Percentiles rank a stretch among this genome's conserved stretches.
Evolutionary conservation across 2,888 invertebrate genomes (phyloP).

Genomic region (Apomyelois bistriatella): DNA sequence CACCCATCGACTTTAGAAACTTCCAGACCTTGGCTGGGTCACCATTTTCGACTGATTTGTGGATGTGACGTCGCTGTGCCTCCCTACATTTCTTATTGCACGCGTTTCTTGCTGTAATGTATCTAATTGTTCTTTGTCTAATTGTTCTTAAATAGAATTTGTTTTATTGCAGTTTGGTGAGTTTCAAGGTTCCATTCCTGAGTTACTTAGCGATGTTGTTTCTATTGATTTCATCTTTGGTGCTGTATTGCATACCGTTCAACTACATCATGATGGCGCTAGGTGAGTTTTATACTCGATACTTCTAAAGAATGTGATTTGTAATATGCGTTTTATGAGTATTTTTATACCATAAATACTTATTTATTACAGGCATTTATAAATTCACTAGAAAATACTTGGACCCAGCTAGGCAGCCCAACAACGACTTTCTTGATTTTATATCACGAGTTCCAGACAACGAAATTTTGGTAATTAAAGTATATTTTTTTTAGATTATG

Average conservation of each 20-base stretch:
- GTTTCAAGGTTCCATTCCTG: constrained; percentile 64
- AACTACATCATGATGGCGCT: constrained; percentile 62
- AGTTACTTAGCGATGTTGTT: constrained; percentile 54
- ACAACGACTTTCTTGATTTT: constrained; percentile 67
- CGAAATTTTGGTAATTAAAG: constrained; percentile 51
- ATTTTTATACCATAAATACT: too few species aligned
- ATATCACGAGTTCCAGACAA: constrained; percentile 65
- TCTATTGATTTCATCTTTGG: constrained; percentile 38
- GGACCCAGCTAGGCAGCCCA: constrained; percentile 53
- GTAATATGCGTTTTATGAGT: too few species aligned
- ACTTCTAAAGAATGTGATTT: too few species aligned
- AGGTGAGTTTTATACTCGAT: constrained; percentile 55
- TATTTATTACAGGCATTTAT: constrained; percentile 49
- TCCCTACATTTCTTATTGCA: too few species aligned
- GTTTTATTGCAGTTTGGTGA: constrained; percentile 52
- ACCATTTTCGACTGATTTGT: too few species aligned
- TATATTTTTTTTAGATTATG: neutral
- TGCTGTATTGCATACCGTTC: constrained; percentile 51
- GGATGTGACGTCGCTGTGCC: too few species aligned
- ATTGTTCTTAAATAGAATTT: neutral
- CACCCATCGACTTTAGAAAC: too few species aligned
- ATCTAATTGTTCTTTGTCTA: neutral
- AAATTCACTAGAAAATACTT: constrained; percentile 62
- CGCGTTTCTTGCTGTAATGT: too few species aligned
- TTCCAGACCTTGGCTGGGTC: too few species aligned